Evolutionary conservation across 2,797 vertebrate species (phyloP).

Genomic region (Gymnodraco acuticeps): DNA sequence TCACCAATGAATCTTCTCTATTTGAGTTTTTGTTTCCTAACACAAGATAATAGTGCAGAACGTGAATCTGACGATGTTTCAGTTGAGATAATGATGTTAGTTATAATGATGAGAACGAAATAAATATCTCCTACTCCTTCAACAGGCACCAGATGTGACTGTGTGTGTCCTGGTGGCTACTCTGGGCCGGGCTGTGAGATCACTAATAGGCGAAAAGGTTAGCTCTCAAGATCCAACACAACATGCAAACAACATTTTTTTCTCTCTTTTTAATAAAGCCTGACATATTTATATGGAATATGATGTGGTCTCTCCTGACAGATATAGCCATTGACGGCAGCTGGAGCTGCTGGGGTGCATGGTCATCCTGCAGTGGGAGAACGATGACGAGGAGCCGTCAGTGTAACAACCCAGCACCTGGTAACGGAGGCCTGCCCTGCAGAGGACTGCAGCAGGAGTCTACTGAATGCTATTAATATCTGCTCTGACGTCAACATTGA

Average conservation of each 20-base stretch:
- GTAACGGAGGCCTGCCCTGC: conserved; percentile 82
- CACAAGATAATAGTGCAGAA: not conserved
- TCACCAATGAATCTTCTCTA: not conserved
- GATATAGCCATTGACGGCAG: conserved; percentile 86
- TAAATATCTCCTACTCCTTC: conserved; percentile 25
- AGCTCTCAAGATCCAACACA: conserved; percentile 15
- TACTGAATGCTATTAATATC: conserved; percentile 60
- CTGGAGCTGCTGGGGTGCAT: conserved; percentile 94
- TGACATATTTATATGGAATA: not conserved
- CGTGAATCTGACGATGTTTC: conserved; percentile 1
- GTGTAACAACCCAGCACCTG: conserved; percentile 89
- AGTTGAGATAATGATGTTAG: not conserved
- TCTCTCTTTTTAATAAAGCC: not conserved
- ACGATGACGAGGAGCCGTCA: conserved; percentile 84
- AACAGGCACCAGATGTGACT: conserved; percentile 89
- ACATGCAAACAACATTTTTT: not conserved
- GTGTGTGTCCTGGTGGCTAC: conserved; percentile 91
- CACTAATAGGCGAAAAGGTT: conserved; percentile 82
- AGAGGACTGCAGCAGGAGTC: conserved; percentile 84
- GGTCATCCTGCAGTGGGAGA: conserved; percentile 85
- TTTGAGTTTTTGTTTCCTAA: not conserved
- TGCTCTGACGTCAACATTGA: not conserved
- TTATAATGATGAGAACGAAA: not conserved
- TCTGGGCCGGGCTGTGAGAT: conserved; percentile 89
- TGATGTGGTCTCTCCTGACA: conserved; percentile 55